These are phyloP conservation scores for Tupiocoris notatus DNA, from an alignment of 2,888 invertebrate species.

Conservation along the genomic window DNA sequence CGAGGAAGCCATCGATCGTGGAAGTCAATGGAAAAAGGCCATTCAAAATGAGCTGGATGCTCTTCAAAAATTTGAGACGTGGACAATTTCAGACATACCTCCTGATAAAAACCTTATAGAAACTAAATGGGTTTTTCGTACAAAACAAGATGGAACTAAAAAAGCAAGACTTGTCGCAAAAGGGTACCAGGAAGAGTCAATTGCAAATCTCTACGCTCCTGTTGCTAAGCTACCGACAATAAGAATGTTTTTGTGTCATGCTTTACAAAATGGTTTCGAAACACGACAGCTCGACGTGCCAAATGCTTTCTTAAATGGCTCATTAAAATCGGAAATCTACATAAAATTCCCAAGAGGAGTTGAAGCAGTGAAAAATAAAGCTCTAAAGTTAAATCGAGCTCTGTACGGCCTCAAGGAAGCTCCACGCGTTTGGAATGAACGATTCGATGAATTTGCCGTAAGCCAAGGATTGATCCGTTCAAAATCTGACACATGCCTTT, in stretches of 20 bases:
- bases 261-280: conserved; percentile 21
- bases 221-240: conserved; percentile 36
- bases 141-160: conserved; percentile 39
- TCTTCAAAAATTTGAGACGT: conserved; percentile 39
- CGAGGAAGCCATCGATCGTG: conserved; percentile 6
- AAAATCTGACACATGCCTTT: conserved; percentile 11
- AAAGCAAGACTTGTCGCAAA: conserved; percentile 41
- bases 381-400: conserved; percentile 47
- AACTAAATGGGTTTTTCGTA: conserved; percentile 42
- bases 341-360: conserved; percentile 18
- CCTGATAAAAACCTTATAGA: conserved; percentile 34
- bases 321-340: conserved; percentile 40
- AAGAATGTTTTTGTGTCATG: conserved; percentile 30
- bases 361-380: not conserved
- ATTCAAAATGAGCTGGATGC: conserved; percentile 36
- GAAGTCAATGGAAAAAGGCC: conserved; percentile 13
- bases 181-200: conserved; percentile 34
- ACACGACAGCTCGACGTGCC: conserved; percentile 44
- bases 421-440: conserved; percentile 34
- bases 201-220: conserved; percentile 34
- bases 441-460: conserved; percentile 12
- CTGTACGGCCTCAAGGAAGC: conserved; percentile 47
- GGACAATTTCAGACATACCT: conserved; percentile 26
- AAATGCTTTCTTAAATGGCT: conserved; percentile 44
- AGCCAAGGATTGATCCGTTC: not conserved